These are phyloP conservation scores for Meandrusa payeni DNA, from an alignment of 2,888 invertebrate species.

Conservation along the genomic window DNA sequence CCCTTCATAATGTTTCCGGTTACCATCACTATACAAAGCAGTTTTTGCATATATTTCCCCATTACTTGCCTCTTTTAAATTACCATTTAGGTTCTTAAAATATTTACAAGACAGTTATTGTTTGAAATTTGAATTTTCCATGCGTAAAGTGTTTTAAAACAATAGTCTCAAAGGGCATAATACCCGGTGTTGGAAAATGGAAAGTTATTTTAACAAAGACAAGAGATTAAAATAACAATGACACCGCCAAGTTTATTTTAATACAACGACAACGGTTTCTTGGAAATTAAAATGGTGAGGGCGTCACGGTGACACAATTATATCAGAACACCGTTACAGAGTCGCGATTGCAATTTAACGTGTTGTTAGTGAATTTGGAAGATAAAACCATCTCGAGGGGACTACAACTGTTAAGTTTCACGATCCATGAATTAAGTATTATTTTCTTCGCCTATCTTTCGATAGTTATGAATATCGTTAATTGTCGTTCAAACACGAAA, in stretches of 20 bases:
- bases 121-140: constrained; percentile 4
- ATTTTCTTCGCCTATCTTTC: no score
- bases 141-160: constrained; percentile 8
- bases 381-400: no score
- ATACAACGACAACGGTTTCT: neutral
- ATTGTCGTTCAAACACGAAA: no score
- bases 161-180: constrained; percentile 8
- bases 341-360: neutral
- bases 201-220: constrained; percentile 13
- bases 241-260: neutral
- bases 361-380: no score
- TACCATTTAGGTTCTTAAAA: neutral
- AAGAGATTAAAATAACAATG: constrained; percentile 12
- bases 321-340: constrained; percentile 3
- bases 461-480: no score
- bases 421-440: no score
- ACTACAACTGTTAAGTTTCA: no score
- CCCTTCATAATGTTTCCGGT: neutral
- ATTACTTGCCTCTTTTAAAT: neutral
- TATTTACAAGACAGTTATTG: neutral
- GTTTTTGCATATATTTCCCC: no score
- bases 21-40: no score
- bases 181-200: neutral
- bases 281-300: neutral
- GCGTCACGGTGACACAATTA: constrained; percentile 4